These are phyloP conservation scores for Torymus texanus DNA, from an alignment of 2,888 invertebrate species.

Conservation along the genomic window DNA sequence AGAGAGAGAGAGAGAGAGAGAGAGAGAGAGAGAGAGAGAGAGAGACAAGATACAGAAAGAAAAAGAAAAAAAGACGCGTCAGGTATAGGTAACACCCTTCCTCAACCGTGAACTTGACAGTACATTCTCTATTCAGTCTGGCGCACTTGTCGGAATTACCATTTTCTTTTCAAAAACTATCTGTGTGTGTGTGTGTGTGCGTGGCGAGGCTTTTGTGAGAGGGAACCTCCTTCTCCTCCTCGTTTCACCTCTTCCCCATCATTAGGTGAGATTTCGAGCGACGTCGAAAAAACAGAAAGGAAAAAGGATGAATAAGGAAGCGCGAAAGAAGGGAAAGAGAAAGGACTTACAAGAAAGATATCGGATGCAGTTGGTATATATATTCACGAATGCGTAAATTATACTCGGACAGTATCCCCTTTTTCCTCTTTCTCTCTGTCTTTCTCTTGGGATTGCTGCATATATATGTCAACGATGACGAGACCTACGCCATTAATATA, in stretches of 20 bases:
- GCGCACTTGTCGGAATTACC: conserved; percentile 52
- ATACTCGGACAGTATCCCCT: conserved; percentile 28
- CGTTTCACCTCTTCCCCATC: background rate
- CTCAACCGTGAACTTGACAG: too few species aligned
- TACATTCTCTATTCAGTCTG: conserved; percentile 15
- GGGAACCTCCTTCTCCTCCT: conserved; percentile 1
- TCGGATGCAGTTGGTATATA: background rate
- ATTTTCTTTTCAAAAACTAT: conserved; percentile 41
- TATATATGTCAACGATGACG: too few species aligned
- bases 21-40: conserved; percentile 3
- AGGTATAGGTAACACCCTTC: too few species aligned
- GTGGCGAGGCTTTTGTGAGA: conserved; percentile 5
- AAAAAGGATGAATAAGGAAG: background rate
- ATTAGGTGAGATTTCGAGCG: conserved; percentile 15
- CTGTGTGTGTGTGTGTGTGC: too few species aligned
- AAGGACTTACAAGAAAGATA: background rate
- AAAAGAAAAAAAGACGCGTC: conserved; percentile 11
- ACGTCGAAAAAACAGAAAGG: background rate
- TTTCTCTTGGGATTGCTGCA: too few species aligned
- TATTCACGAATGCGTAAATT: conserved; percentile 41
- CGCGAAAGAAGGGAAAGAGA: background rate
- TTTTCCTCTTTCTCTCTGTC: background rate
- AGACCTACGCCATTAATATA: too few species aligned
- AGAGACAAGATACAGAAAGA: background rate
- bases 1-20: too few species aligned